Conservation (phyloP, 1,140 invertebrate genomes). For the Cherax quadricarinatus region DNA sequence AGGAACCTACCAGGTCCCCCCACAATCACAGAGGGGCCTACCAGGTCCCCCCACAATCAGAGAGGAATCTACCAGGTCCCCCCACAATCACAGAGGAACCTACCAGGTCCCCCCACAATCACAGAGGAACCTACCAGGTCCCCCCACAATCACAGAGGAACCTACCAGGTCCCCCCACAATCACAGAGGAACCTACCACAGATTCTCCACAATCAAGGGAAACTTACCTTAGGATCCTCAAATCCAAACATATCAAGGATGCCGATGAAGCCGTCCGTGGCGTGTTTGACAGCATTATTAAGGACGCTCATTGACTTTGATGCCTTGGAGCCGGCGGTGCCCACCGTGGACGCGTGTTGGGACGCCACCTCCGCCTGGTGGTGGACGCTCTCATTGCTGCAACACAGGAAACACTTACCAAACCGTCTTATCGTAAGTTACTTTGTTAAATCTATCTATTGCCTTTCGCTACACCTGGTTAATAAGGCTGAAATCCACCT, state of each 20-base stretch:
- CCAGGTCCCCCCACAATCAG: no score
- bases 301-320: conserved; percentile 88
- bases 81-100: not conserved
- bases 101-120: not conserved
- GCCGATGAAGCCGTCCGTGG: conserved; percentile 96
- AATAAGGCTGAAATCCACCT: no score
- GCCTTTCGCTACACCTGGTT: no score
- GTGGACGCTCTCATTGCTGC: conserved; percentile 72
- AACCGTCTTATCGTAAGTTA: not conserved
- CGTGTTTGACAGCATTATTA: conserved; percentile 93
- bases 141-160: no score
- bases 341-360: conserved; percentile 91
- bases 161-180: not conserved
- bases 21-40: no score
- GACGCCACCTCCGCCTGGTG: conserved; percentile 81
- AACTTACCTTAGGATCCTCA: conserved; percentile 87
- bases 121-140: no score
- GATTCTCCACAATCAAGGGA: not conserved
- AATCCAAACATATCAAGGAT: conserved; percentile 98
- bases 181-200: not conserved
- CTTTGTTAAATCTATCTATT: not conserved
- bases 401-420: not conserved
- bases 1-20: no score
- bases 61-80: no score
- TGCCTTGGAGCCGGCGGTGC: conserved; percentile 90